These are phyloP conservation scores for Pilophorus perplexus DNA, from an alignment of 2,888 invertebrate genomes.

Conservation along the genomic window DNA sequence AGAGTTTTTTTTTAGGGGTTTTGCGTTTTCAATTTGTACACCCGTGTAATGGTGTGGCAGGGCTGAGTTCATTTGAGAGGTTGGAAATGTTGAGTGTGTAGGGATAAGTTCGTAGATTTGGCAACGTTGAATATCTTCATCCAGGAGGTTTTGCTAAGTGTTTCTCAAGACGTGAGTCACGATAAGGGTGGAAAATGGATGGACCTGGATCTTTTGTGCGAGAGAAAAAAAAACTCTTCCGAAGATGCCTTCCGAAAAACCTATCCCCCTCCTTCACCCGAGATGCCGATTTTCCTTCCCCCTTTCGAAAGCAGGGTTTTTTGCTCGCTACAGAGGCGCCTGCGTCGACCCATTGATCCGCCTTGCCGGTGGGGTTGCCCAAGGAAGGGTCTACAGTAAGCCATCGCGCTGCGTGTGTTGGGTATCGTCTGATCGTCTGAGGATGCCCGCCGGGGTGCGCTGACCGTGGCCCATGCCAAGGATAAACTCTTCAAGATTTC, in stretches of 20 bases:
- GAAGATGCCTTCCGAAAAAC: neutral
- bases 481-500: slow-evolving; percentile 55
- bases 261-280: neutral
- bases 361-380: neutral
- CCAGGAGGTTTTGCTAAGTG: too few species aligned
- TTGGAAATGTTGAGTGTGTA: too few species aligned
- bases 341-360: slow-evolving; percentile 22
- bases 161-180: too few species aligned
- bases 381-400: too few species aligned
- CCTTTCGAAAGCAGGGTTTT: slow-evolving; percentile 2
- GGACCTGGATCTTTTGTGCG: neutral
- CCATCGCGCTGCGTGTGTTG: neutral
- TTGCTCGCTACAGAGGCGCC: neutral
- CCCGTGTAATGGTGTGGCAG: too few species aligned
- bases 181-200: neutral
- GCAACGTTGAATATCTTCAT: too few species aligned
- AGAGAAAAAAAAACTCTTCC: neutral
- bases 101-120: too few species aligned
- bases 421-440: too few species aligned
- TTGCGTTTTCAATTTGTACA: too few species aligned
- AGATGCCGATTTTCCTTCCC: slow-evolving; percentile 13
- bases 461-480: slow-evolving; percentile 45
- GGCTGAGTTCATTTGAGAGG: too few species aligned
- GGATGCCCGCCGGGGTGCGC: slow-evolving; percentile 32
- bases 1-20: too few species aligned